Evolutionary conservation across 2,888 invertebrate species (phyloP).

Genomic region (Parnassius orleans): DNA sequence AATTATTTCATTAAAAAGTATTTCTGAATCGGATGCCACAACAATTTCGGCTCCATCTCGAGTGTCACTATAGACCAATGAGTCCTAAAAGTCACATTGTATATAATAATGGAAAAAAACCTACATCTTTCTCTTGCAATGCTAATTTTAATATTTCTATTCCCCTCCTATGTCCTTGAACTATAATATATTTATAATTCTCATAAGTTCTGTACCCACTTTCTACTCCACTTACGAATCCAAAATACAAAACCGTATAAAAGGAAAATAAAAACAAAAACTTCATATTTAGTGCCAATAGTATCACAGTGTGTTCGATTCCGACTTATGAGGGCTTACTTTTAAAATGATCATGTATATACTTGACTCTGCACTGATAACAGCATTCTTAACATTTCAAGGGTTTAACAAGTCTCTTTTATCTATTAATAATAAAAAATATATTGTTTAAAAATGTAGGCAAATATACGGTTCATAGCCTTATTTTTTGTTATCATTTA

Average conservation of each 20-base stretch:
- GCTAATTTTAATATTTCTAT: constrained; percentile 26
- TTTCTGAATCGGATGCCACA: constrained; percentile 46
- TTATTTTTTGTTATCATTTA: no score
- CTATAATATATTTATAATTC: constrained; percentile 32
- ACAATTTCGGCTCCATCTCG: constrained; percentile 42
- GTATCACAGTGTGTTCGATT: neutral
- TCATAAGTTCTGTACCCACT: constrained; percentile 31
- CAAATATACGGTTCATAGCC: no score
- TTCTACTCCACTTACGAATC: neutral
- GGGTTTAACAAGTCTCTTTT: neutral
- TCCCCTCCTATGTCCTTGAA: constrained; percentile 26
- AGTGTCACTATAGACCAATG: constrained; percentile 37
- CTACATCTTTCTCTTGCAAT: constrained; percentile 41
- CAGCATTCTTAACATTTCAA: neutral
- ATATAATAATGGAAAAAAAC: constrained; percentile 28
- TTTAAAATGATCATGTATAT: neutral
- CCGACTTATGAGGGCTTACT: neutral
- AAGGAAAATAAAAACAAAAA: neutral
- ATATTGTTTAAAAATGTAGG: no score
- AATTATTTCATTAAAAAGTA: constrained; percentile 42
- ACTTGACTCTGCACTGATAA: neutral
- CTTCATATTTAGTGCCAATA: neutral
- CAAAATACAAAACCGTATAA: constrained; percentile 4
- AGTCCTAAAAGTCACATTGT: constrained; percentile 36
- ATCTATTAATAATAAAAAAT: no score